Percentiles rank a stretch among this genome's conserved stretches.
These are phyloP conservation scores for Gallinago undulata DNA, from an alignment of 2,113 vertebrate genomes.

Conservation along the genomic window DNA sequence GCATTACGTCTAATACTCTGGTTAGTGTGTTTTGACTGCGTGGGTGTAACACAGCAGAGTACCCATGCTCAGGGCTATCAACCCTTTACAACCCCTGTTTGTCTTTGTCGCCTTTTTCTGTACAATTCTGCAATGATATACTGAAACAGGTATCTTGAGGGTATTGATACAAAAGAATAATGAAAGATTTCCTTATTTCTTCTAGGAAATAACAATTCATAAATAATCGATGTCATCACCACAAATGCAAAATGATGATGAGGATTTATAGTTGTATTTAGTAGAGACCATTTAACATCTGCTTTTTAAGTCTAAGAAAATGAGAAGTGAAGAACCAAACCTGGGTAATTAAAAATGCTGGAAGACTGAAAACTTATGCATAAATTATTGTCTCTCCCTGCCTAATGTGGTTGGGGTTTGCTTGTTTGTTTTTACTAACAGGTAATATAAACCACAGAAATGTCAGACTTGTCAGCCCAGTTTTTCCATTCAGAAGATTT, in stretches of 20 bases:
- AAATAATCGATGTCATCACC: not conserved
- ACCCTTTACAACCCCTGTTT: not conserved
- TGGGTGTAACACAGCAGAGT: not conserved
- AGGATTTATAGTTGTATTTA: not conserved
- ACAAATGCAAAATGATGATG: not conserved
- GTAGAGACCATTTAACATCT: not conserved
- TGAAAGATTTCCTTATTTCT: not conserved
- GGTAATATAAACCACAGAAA: conserved; percentile 39
- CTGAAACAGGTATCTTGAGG: accelerated
- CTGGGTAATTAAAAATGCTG: not conserved
- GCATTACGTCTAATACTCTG: accelerated
- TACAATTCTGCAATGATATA: not conserved
- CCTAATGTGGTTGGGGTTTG: not conserved
- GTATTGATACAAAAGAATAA: not conserved
- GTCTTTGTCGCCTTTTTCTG: accelerated
- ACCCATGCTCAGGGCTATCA: not conserved
- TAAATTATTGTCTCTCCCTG: not conserved
- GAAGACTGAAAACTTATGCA: not conserved
- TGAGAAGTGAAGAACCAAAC: not conserved
- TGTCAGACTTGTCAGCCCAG: not conserved
- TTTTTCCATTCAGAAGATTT: conserved; percentile 32
- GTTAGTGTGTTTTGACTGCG: not conserved
- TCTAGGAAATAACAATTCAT: not conserved
- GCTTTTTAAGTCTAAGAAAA: not conserved
- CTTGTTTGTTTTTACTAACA: conserved; percentile 39